Base-by-base conservation (phyloP, 1,140 invertebrate species). In the Marisa cornuarietis region DNA sequence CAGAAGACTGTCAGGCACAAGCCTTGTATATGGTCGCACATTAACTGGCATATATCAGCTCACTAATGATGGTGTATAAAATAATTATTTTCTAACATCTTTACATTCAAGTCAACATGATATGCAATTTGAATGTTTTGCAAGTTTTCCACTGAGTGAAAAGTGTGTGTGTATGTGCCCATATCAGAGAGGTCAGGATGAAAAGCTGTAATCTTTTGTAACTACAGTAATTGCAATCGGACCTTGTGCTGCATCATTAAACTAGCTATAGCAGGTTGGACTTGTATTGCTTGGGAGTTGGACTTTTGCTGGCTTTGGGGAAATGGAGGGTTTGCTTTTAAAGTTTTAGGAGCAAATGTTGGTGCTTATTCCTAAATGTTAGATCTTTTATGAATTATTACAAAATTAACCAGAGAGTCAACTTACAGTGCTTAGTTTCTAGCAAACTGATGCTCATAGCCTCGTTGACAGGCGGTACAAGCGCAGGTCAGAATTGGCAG, bases 81-180 rank as follows among this genome's bases (percentile, higher is more conserved):
- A 49, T 18, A 61, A 65, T 61, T 63, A 76, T 65, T 76, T 76
- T 76, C 31, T 76, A 61, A 76, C 65, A 49, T 76, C 74, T 76
- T 76, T 63, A 76, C 74, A 76, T 76, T 61, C 74, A 76, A 76
- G 74, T 65, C 54, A 58, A 76, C 62, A 65, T 65, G 74, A 76
- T 76, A 76, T 76, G 74, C 74, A 76, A 62, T 76, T 76, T 76
- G 26, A 20, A 22, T 49, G 24, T 51, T 49, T 26, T 24, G n/a
- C 11, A 9, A 42, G 66, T 42, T 24, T 68, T 68, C 31, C 22
- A 26, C 66, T 11, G 11, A 22, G 31, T 42, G 31, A 42, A 22
- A 22, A 26, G 11, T 18, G 22, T 68, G 66, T 68, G n/a, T 68
- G 13, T 16, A 52, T 52, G 49, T 71, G 26, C 14, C 31, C 31